Base-by-base conservation (phyloP, 2,113 vertebrate species). In the Dolichotis patagonum region DNA sequence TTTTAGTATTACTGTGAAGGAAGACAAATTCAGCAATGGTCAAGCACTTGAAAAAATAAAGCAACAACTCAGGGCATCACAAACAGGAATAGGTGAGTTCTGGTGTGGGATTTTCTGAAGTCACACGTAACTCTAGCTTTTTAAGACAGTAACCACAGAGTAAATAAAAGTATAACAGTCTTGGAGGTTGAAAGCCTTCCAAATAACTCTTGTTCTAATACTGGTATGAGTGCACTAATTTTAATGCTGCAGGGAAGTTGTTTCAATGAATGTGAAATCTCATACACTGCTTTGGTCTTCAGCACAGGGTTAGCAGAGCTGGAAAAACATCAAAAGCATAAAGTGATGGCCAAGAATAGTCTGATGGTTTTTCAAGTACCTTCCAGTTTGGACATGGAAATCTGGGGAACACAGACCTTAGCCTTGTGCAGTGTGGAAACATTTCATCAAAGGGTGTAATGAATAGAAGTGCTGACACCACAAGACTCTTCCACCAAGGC, bases 11-110 rank as follows among this genome's bases (percentile, higher is more conserved):
- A 12, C 58, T n/a, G 30, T 54, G 92, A 87, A 84, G 58, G 30
- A 77, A 92, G 60, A 67, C 32, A 32, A 52, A 65, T 13, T 54
- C 85, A 52, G 38, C 30, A 87, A n/a, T 69, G 52, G 58, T 43
- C 81, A 85, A 88, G 43, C 52, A 73, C 69, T 92, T 77, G n/a
- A 63, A 8, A 56, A 95, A 89, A 96, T 81, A 69, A 95, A 78
- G n/a, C 14, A 41, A 92, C 20, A 54, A 80, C 0, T 14, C 43
- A 81, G 35, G 22, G 19, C 26, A 16, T 58, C 69, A 52, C 16
- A 8, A 62, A 43, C 35, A 85, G 77, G 52, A 46, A 38, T 4
- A 54, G 35, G 12, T 6, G 3, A 13, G 7, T 35, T 71, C 60
- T 56, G 22, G 41, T 22, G 20, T 63, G 20, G 58, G 14, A 10